Evolutionary conservation across 2,888 invertebrate genomes (phyloP).

Genomic region (Linhomoeus sp.): DNA sequence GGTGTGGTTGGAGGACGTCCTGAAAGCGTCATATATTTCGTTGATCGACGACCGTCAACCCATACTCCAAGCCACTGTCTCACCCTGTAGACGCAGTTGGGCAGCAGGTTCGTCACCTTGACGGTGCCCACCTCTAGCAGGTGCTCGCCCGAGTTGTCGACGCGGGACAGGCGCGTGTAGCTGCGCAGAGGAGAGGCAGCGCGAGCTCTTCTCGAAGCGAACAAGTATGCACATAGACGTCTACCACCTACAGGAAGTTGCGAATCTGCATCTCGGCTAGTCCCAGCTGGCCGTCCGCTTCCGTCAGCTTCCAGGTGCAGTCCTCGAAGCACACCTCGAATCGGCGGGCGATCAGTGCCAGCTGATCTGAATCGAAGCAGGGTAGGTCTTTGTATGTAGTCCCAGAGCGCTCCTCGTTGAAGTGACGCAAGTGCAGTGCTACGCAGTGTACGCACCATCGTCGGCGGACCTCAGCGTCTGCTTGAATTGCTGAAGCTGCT

Average conservation of each 20-base stretch:
- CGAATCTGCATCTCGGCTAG: slow-evolving; percentile 84
- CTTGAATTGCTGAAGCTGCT: slow-evolving; percentile 23
- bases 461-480: background rate
- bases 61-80: no score
- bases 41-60: no score
- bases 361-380: slow-evolving; percentile 3
- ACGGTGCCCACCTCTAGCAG: slow-evolving; percentile 83
- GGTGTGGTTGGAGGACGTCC: slow-evolving; percentile 58
- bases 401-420: no score
- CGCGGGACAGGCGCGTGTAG: slow-evolving; percentile 84
- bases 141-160: slow-evolving; percentile 92
- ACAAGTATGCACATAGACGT: background rate
- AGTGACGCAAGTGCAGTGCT: no score
- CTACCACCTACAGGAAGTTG: slow-evolving; percentile 57
- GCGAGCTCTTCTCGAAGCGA: background rate
- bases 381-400: slow-evolving; percentile 21
- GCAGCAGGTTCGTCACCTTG: slow-evolving; percentile 76
- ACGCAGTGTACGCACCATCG: no score
- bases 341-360: slow-evolving; percentile 29
- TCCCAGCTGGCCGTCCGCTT: slow-evolving; percentile 89
- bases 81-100: slow-evolving; percentile 68
- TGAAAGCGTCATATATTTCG: slow-evolving; percentile 7
- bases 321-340: slow-evolving; percentile 95
- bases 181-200: slow-evolving; percentile 32
- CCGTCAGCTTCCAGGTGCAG: slow-evolving; percentile 90